Percentiles rank a stretch among this genome's conserved stretches.
These are phyloP conservation scores for Hyposoter didymator DNA, from an alignment of 2,888 invertebrate genomes.

Conservation along the genomic window DNA sequence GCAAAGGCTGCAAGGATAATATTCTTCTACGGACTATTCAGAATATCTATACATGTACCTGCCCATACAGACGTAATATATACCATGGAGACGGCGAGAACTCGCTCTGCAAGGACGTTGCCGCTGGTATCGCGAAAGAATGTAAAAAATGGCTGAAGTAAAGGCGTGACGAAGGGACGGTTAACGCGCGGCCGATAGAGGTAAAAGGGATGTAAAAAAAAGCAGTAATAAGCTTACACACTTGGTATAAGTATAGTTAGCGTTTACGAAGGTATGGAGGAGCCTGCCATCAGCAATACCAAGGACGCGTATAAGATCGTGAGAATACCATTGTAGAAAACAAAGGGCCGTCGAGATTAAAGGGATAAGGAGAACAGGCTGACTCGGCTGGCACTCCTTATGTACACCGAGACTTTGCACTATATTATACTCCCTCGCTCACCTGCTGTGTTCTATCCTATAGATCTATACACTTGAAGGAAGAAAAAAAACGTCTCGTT, in stretches of 20 bases:
- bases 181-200: conserved; percentile 44
- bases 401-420: conserved; percentile 32
- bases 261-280: conserved; percentile 34
- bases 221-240: conserved; percentile 53
- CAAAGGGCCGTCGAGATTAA: conserved; percentile 68
- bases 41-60: neutral
- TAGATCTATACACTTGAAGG: conserved; percentile 14
- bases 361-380: conserved; percentile 65
- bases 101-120: conserved; percentile 21
- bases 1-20: conserved; percentile 16
- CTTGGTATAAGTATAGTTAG: conserved; percentile 44
- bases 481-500: conserved; percentile 42
- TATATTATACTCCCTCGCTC: conserved; percentile 43
- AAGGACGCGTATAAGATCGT: conserved; percentile 61
- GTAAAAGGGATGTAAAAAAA: conserved; percentile 43
- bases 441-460: conserved; percentile 46
- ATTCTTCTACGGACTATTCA: conserved; percentile 14
- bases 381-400: conserved; percentile 51
- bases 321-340: conserved; percentile 66
- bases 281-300: conserved; percentile 26
- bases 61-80: neutral
- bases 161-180: conserved; percentile 55
- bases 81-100: neutral
- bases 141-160: conserved; percentile 49
- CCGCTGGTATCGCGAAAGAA: conserved; percentile 44